Evolutionary conservation across 2,797 vertebrate genomes (phyloP).

Genomic region (Myripristis murdjan): DNA sequence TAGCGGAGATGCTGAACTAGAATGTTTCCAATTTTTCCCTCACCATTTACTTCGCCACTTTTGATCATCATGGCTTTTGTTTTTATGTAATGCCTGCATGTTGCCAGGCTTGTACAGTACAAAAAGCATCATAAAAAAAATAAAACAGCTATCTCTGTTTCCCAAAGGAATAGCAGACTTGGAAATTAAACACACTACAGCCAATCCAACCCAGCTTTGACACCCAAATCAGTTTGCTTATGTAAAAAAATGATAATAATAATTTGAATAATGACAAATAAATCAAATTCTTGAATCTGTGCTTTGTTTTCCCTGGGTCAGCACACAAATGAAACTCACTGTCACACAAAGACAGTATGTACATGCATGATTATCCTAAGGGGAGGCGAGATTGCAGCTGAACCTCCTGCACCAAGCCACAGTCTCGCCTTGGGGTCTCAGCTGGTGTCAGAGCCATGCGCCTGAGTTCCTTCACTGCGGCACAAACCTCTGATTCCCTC

Average conservation of each 20-base stretch:
- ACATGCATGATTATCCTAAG: slow-evolving; percentile 40
- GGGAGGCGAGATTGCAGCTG: slow-evolving; percentile 63
- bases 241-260: too few relatives aligned
- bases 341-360: slow-evolving; percentile 34
- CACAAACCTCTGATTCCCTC: slow-evolving; percentile 50
- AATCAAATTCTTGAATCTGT: slow-evolving; percentile 13
- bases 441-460: slow-evolving; percentile 58
- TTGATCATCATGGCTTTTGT: slow-evolving; percentile 30
- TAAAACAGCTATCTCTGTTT: not conserved
- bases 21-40: slow-evolving; percentile 24
- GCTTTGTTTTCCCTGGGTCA: slow-evolving; percentile 30
- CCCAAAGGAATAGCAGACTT: not conserved
- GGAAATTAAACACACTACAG: slow-evolving; percentile 8
- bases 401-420: slow-evolving; percentile 62
- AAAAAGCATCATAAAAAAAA: slow-evolving; percentile 11
- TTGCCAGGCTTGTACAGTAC: slow-evolving; percentile 12
- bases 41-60: slow-evolving; percentile 13
- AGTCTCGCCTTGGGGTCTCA: slow-evolving; percentile 63
- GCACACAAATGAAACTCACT: slow-evolving; percentile 32
- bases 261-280: too few relatives aligned
- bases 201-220: slow-evolving; percentile 1
- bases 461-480: slow-evolving; percentile 64
- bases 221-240: too few relatives aligned
- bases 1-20: slow-evolving; percentile 39
- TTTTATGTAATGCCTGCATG: slow-evolving; percentile 29